These are phyloP conservation scores for Todiramphus chloris DNA, from an alignment of 2,113 vertebrate species.

Conservation along the genomic window DNA sequence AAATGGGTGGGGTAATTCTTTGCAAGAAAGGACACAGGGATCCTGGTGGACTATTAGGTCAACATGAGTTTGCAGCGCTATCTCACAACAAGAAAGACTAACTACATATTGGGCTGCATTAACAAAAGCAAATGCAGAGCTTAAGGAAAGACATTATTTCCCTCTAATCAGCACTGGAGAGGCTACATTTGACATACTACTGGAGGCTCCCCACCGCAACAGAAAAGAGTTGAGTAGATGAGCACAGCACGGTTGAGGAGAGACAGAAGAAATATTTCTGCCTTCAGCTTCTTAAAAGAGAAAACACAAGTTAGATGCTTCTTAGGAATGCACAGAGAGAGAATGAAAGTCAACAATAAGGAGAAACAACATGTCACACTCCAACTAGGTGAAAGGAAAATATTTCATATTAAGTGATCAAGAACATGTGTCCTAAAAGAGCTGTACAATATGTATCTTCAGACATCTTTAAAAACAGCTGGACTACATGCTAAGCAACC, in stretches of 20 bases:
- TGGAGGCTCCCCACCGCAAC: not conserved
- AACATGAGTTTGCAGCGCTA: fast-evolving
- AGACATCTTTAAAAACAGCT: not conserved
- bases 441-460: not conserved
- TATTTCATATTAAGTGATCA: not conserved
- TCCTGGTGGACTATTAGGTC: not conserved
- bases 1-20: not conserved
- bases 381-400: not conserved
- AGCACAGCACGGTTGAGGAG: not conserved
- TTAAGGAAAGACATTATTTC: not conserved
- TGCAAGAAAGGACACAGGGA: not conserved
- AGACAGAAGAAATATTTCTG: not conserved
- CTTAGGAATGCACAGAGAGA: not conserved
- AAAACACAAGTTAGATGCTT: not conserved
- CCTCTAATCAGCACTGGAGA: not conserved
- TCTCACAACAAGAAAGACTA: not conserved
- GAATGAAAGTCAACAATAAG: not conserved
- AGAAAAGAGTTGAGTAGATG: not conserved
- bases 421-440: not conserved
- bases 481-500: not conserved
- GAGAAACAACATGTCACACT: not conserved
- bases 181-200: not conserved
- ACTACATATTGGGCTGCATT: not conserved
- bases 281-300: not conserved
- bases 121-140: not conserved